Base-by-base conservation (phyloP, 2,888 invertebrate genomes). In the Napeogenes sylphis region DNA sequence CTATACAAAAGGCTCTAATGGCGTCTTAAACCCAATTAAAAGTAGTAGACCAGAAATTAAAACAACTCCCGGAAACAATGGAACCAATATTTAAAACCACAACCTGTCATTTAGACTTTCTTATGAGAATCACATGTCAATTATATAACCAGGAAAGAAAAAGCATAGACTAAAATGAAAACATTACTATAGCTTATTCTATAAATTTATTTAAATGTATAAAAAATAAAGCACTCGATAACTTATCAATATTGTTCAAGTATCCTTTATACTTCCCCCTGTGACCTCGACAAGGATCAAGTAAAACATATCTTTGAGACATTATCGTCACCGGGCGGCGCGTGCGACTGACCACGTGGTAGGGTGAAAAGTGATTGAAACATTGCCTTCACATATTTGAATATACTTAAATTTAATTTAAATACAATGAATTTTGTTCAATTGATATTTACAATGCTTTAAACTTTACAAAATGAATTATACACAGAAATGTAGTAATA, bases 331-430 rank as follows among this genome's bases (percentile, higher is more conserved):
- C 35, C 59, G 54, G 51, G 71, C 65, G 78, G 78, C 84, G 81
- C 83, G 83, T 81, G 83, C 81, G 75, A 70, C 55, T 63, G 66
- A 71, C 73, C 83, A 83, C 83, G 84, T 84, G 83, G 75, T 45
- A 58, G 59, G 47, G 14, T 14, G 14, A 47, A 47, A 47, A 47
- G 47, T 14, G 62, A 62, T 58, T 58, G 47, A 56, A 45, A 53
- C 21, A 35, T 56, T 21, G 21, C 21, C 21, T 21, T 21, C 21
- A 21, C 21, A 21, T 21, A 21, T 21, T 21, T 21, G 21, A 21
- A 42, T 42, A 56, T 45, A 45, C 46, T 57, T 42, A 42, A 42
- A 42, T 42, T 10, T 8, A 51, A 3, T 30, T 30, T 51, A 8
- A 10, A 30, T 51, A 3, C 30, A 42, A 35, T 14, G n/a, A 47